Evolutionary conservation across 2,888 invertebrate genomes (phyloP).

Genomic region (Smittia sp.): DNA sequence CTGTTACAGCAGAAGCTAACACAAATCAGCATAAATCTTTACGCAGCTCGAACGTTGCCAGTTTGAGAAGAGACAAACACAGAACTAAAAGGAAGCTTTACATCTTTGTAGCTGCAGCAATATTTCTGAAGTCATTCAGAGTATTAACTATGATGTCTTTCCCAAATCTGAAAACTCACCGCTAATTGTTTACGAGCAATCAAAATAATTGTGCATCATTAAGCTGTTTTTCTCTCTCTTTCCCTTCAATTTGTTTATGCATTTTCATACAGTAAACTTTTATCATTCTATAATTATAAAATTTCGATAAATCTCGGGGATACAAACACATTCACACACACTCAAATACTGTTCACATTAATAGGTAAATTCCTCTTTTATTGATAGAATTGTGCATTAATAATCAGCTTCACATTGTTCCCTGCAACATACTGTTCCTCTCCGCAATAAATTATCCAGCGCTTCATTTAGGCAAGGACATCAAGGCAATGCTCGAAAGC

Average conservation of each 20-base stretch:
- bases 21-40: neutral
- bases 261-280: conserved; percentile 17
- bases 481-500: neutral
- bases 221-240: conserved; percentile 14
- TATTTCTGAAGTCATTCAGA: no score
- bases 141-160: no score
- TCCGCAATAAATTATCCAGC: neutral
- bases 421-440: neutral
- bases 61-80: no score
- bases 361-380: conserved; percentile 39
- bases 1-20: neutral
- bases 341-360: conserved; percentile 26
- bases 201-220: conserved; percentile 30
- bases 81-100: no score
- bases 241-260: conserved; percentile 14
- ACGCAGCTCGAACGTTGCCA: no score
- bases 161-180: neutral
- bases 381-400: conserved; percentile 34
- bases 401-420: neutral
- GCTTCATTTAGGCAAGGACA: neutral
- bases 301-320: conserved; percentile 1
- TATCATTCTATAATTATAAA: conserved; percentile 33
- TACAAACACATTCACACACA: conserved; percentile 28
- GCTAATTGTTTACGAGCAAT: conserved; percentile 27
- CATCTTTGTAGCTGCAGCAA: no score